Conservation (phyloP, 2,888 invertebrate genomes). For the Tetragnatha montana region DNA sequence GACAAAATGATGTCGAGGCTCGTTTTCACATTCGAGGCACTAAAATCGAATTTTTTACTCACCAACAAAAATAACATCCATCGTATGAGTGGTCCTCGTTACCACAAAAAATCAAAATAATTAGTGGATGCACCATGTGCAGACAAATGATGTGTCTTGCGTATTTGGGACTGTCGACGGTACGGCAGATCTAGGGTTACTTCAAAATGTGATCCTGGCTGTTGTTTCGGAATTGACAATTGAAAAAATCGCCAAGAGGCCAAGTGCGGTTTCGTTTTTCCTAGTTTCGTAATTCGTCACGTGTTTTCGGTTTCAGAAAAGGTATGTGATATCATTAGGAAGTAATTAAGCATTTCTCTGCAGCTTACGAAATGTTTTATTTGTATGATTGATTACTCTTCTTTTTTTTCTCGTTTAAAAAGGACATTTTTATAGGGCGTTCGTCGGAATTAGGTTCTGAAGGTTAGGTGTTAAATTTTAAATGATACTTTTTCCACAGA, state of each 20-base stretch:
- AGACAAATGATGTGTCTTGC: conserved; percentile 41
- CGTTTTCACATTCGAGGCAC: background rate
- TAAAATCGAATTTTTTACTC: conserved; percentile 42
- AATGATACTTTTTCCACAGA: too few species aligned
- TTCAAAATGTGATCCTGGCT: conserved; percentile 42
- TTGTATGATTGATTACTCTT: too few species aligned
- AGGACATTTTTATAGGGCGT: too few species aligned
- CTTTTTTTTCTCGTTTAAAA: too few species aligned
- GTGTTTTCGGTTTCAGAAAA: background rate
- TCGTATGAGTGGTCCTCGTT: conserved; percentile 62
- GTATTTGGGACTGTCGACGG: conserved; percentile 37
- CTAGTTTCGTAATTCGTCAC: background rate
- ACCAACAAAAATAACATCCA: conserved; percentile 69
- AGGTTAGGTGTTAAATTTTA: too few species aligned
- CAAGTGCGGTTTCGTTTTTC: background rate
- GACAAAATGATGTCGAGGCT: conserved; percentile 15
- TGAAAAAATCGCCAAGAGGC: background rate
- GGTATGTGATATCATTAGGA: background rate
- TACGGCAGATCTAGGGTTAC: conserved; percentile 44
- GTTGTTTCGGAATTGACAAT: background rate
- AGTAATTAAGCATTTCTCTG: too few species aligned
- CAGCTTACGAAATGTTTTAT: too few species aligned
- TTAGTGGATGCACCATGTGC: conserved; percentile 52
- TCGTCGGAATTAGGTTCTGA: too few species aligned
- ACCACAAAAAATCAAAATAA: conserved; percentile 55